Percentiles rank a stretch among this genome's conserved stretches.
Conservation (phyloP, 2,113 vertebrate species). For the Sapajus apella region DNA sequence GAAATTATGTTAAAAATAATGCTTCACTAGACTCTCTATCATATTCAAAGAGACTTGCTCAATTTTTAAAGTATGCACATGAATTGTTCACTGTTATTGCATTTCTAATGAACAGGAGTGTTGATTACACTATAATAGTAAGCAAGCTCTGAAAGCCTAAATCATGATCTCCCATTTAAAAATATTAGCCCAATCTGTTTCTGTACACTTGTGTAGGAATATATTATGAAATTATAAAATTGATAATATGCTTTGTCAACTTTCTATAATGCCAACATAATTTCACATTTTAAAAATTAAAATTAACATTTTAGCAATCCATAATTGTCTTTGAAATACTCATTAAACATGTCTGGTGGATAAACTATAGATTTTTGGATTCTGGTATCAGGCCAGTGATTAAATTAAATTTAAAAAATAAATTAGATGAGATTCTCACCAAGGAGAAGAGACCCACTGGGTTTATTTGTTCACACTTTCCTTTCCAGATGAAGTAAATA, state of each 20-base stretch:
- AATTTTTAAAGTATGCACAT: neutral
- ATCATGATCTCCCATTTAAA: neutral
- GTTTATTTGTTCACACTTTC: slow-evolving; percentile 24
- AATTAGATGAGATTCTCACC: neutral
- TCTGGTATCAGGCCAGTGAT: neutral
- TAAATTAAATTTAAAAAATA: neutral
- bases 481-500: slow-evolving; percentile 18
- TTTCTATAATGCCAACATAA: neutral
- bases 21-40: neutral
- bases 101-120: neutral
- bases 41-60: neutral
- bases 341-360: neutral
- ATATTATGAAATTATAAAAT: slow-evolving; percentile 1
- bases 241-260: neutral
- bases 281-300: neutral
- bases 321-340: neutral
- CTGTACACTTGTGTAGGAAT: neutral
- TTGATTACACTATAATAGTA: neutral
- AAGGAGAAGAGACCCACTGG: neutral
- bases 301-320: neutral
- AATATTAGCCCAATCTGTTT: neutral
- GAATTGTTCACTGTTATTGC: neutral
- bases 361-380: neutral
- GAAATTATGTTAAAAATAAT: neutral
- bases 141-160: neutral